A percentile compares a stretch with the other conserved stretches of the same genome.
Conservation (phyloP, 2,888 invertebrate species). For the Schizotus pectinicornis region DNA sequence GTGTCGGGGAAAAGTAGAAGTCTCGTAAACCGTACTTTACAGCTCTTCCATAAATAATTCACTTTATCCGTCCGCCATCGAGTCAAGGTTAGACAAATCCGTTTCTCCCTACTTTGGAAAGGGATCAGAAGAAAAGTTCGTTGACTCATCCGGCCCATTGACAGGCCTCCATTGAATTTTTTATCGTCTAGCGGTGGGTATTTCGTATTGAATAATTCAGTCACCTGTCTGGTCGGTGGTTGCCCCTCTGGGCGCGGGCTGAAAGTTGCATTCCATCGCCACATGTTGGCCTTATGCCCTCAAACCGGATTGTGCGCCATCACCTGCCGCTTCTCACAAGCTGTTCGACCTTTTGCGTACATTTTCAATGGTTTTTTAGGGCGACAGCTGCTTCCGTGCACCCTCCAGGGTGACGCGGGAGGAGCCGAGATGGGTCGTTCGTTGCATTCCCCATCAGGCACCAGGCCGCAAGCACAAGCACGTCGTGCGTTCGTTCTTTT, state of each 20-base stretch:
- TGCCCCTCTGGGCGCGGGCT: conserved; percentile 26
- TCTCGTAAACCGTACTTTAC: not conserved
- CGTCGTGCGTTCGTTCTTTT: conserved; percentile 4
- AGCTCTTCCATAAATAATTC: conserved; percentile 9
- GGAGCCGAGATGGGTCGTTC: conserved; percentile 10
- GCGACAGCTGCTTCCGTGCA: conserved; percentile 49
- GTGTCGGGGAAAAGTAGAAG: not conserved
- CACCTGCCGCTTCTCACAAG: conserved; percentile 45
- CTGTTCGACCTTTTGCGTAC: conserved; percentile 45
- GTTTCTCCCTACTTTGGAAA: conserved; percentile 4
- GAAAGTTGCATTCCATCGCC: conserved; percentile 34
- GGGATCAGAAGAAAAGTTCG: conserved; percentile 19
- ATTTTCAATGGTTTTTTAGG: conserved; percentile 37
- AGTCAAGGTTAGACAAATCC: conserved; percentile 17
- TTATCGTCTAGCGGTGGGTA: conserved; percentile 12
- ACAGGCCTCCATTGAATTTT: conserved; percentile 25
- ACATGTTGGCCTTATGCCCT: conserved; percentile 39
- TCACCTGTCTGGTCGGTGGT: conserved; percentile 32
- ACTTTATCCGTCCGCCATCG: conserved; percentile 3
- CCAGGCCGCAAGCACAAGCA: too few species aligned
- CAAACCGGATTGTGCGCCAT: conserved; percentile 47
- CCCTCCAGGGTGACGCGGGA: conserved; percentile 32
- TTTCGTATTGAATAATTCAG: conserved; percentile 27
- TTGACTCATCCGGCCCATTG: conserved; percentile 23
- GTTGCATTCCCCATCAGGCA: not conserved